phyloP scores from a whole-genome alignment of 2,113 vertebrate genomes.

The Dryoscopus gambensis region DNA sequence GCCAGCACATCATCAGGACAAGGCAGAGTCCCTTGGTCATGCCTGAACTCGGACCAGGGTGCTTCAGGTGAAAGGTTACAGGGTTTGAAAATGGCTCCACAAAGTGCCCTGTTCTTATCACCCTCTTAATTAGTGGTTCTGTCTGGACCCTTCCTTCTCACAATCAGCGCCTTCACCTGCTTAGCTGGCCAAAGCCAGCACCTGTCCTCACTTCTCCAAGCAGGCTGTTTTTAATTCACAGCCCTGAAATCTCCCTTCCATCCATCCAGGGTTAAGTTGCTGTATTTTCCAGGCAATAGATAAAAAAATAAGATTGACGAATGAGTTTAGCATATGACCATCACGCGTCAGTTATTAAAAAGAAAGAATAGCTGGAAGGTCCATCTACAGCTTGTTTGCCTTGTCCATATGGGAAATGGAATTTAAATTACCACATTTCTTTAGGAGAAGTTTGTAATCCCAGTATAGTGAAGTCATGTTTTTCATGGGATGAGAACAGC shows the following conservation, averaged over 20 bases:
- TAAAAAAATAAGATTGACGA: constrained; percentile 18
- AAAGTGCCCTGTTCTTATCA: background rate
- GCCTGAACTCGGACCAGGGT: background rate
- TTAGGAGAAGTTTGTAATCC: constrained; percentile 17
- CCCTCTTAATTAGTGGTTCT: background rate
- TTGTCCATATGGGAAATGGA: constrained; percentile 38
- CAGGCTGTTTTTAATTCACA: constrained; percentile 9
- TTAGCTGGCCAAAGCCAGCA: background rate
- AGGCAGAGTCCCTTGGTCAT: background rate
- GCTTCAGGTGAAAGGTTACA: background rate
- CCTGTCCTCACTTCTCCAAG: background rate
- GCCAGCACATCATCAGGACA: constrained; percentile 44
- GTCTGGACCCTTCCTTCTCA: background rate
- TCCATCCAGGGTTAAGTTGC: background rate
- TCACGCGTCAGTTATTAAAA: background rate
- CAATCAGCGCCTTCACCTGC: background rate
- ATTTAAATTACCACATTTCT: background rate
- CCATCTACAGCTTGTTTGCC: background rate
- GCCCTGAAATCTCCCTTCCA: background rate
- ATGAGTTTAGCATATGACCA: constrained; percentile 34
- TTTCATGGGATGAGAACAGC: background rate
- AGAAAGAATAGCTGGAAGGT: background rate
- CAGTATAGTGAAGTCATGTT: background rate
- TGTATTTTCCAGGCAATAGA: constrained; percentile 22
- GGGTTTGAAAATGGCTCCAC: background rate